A percentile compares a stretch with the other conserved stretches of the same genome.
phyloP scores from a whole-genome alignment of 2,888 invertebrate genomes.

The Diarsia dahlii region DNA sequence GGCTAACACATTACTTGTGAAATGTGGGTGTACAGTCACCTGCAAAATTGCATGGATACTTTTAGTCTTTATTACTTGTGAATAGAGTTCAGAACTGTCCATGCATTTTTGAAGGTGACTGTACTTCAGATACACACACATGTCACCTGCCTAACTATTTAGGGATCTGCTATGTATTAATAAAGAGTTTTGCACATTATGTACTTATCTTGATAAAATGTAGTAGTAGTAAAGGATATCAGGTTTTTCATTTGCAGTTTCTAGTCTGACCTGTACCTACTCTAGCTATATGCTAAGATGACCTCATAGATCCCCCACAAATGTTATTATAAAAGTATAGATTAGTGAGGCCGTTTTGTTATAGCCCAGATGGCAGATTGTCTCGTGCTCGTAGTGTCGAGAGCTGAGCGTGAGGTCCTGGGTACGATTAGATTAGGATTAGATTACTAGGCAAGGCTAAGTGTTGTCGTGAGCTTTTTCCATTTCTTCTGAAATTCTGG shows the following conservation, averaged over 20 bases:
- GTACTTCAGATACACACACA: no score
- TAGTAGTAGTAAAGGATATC: neutral
- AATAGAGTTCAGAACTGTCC: no score
- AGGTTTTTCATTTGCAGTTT: neutral
- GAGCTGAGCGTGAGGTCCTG: neutral
- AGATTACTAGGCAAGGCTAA: neutral
- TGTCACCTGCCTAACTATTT: no score
- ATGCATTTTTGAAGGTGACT: no score
- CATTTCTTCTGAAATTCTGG: neutral
- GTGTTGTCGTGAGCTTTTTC: neutral
- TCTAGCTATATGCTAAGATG: neutral
- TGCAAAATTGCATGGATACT: no score
- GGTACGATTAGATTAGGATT: no score
- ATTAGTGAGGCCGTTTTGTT: neutral
- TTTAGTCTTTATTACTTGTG: no score
- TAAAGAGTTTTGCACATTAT: neutral
- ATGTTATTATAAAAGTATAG: neutral
- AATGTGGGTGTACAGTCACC: no score
- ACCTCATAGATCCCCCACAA: neutral
- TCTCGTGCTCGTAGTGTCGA: neutral
- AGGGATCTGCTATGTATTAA: no score
- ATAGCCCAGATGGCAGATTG: neutral
- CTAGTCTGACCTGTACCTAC: neutral
- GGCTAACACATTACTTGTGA: no score
- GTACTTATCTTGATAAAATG: neutral